Base-by-base conservation (phyloP, 1,140 invertebrate genomes). In the Pantala flavescens region DNA sequence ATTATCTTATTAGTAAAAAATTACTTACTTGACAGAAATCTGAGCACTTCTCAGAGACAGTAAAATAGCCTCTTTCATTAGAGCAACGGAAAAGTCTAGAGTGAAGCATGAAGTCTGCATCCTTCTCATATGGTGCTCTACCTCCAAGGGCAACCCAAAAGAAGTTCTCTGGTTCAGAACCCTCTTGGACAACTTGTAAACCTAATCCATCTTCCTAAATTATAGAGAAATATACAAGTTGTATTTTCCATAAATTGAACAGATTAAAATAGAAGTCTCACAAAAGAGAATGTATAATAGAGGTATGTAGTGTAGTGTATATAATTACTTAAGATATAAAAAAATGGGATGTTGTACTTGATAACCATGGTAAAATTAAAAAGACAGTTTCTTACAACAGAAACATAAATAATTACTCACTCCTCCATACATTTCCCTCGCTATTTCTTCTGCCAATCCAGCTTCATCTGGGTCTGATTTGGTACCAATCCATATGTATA, bases 61-160 rank as follows among this genome's bases (percentile, higher is more conserved):
- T 95, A 81, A 99, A 99, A 83, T 98, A 99, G 24, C 98, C 98
- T 82, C 98, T 98, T 80, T 99, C 98, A 84, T 99, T 99, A 11
- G 97, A 99, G 84, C 98, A 99, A 24, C 98, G 89, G 84, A 99
- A 99, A 11, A 99, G 85, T 76, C 98, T 86, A 2, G 95, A 96
- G 82, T 93, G 94, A 78, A 95, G 89, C 91, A 99, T 98, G 80
- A 93, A 99, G 73, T 93, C 91, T 0, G 95, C 95, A 82, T 96
- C 90, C 72, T 87, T 87, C 24, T 98, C 96, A 82, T 99, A 98
- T 0, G 90, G 88, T 82, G 97, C 98, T 77, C 91, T 91, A 0
- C 96, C 97, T 74, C 95, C 95, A 14, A 99, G 85, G 24, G 90
- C 96, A 70, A 98, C 90, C 98, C 98, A 99, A 82, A 98, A 99